Conservation (phyloP, 2,797 vertebrate species). For the Phalloptychus januarius region DNA sequence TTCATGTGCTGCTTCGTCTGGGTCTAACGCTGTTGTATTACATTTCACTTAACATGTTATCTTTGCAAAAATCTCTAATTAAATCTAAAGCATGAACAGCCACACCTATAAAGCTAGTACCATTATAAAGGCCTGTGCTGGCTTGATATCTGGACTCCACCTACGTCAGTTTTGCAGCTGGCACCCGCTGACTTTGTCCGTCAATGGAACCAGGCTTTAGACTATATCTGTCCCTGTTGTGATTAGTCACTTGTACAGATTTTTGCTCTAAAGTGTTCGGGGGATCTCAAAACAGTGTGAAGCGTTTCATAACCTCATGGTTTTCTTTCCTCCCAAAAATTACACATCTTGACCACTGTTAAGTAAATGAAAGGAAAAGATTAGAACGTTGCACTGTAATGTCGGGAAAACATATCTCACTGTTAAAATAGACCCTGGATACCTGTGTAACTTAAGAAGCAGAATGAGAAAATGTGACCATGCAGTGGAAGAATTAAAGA, state of each 20-base stretch:
- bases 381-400: conserved; percentile 39
- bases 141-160: conserved; percentile 62
- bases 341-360: conserved; percentile 31
- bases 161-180: conserved; percentile 64
- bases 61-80: conserved; percentile 72
- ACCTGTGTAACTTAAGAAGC: conserved; percentile 41
- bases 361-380: conserved; percentile 59
- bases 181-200: conserved; percentile 38
- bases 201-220: conserved; percentile 39
- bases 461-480: conserved; percentile 22
- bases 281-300: conserved; percentile 40
- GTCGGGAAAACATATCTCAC: conserved; percentile 43
- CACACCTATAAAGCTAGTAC: conserved; percentile 75
- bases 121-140: conserved; percentile 71
- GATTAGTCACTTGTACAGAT: conserved; percentile 42
- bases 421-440: conserved; percentile 30
- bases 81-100: conserved; percentile 66
- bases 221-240: conserved; percentile 62
- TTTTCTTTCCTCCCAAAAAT: conserved; percentile 50
- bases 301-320: conserved; percentile 44
- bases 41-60: conserved; percentile 68
- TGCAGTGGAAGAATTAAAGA: conserved; percentile 28
- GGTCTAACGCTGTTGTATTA: conserved; percentile 60
- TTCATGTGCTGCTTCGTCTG: conserved; percentile 47
- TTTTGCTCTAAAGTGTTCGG: conserved; percentile 46